These are phyloP conservation scores for Canis aureus DNA, from an alignment of 2,113 vertebrate species.

Conservation along the genomic window DNA sequence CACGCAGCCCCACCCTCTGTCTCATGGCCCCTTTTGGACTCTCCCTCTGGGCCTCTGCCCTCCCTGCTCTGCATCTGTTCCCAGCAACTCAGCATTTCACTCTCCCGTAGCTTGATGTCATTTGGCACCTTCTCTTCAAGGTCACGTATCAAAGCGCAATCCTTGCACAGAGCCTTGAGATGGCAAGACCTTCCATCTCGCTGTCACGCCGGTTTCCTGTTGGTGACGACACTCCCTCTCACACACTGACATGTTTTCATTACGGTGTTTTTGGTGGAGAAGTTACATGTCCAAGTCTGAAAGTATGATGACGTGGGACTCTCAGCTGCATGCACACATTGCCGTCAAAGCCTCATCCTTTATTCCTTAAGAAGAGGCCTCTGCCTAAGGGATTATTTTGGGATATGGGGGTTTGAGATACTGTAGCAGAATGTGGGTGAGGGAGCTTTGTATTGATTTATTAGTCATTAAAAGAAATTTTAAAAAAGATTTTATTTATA, in stretches of 20 bases:
- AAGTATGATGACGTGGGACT: neutral
- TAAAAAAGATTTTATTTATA: no score
- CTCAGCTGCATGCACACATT: accelerated
- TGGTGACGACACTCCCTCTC: neutral
- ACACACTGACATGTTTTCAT: neutral
- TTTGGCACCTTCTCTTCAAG: neutral
- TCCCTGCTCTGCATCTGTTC: neutral
- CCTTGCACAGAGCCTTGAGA: no score
- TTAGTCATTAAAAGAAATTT: neutral
- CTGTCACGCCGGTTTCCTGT: neutral
- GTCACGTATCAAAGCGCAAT: neutral
- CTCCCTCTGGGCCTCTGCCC: no score
- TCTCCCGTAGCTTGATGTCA: neutral
- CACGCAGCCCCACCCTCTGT: neutral
- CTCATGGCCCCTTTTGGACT: neutral
- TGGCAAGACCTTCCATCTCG: neutral
- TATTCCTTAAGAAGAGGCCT: no score
- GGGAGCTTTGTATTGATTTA: neutral
- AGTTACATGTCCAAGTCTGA: neutral
- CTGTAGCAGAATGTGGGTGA: neutral
- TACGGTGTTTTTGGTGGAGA: neutral
- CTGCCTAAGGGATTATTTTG: neutral
- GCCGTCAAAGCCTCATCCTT: neutral
- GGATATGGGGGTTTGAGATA: neutral
- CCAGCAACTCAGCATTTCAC: neutral